Evolutionary conservation across 2,888 invertebrate species (phyloP), one percentile per base, ranked within the genome.

Genomic region (Laothoe populi): DNA sequence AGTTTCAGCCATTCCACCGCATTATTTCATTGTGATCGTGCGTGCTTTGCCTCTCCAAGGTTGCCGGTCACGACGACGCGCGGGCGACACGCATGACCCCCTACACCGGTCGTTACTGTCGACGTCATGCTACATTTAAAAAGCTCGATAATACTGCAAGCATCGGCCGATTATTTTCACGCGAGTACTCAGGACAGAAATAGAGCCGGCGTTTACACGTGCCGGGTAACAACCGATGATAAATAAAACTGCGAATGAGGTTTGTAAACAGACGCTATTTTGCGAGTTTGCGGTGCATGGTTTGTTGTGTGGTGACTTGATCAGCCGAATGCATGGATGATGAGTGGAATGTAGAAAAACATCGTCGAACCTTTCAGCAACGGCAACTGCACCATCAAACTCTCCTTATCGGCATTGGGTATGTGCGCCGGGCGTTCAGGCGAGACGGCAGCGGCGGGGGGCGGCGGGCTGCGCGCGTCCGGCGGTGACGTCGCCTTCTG

Each of bases 331-430:
- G 59, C 60, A 62, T 62, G 60, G 42, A 58, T 58, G 62, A 45
- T 58, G 35, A 46, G 42, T 42, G 63, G 49, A 63, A 63, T 64
- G 64, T 66, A 63, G 65, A 63, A 66, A n/a, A 61, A 62, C 65
- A 66, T 62, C 66, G 78, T 83, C 85, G 85, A 87, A 94, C 94
- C 94, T 94, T 93, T 92, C 66, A 94, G 85, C 65, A 83, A 82
- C 59, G 93, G 90, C 78, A 94, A 86, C 75, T 93, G 94, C 71
- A 92, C 93, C 86, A 93, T 88, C 73, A 87, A 81, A 73, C 82
- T 88, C 75, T 92, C 91, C 79, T 84, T 90, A 79, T 90, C 90
- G 66, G 77, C 76, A 74, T 78, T 83, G 70, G 81, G 80, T 67
- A 83, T 75, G 73, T 74, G 79, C 65, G 70, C 66, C 57, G 82